Evolutionary conservation across 2,888 invertebrate genomes (phyloP), one percentile per base, ranked within the genome.

Genomic region (Melanargia galathea): DNA sequence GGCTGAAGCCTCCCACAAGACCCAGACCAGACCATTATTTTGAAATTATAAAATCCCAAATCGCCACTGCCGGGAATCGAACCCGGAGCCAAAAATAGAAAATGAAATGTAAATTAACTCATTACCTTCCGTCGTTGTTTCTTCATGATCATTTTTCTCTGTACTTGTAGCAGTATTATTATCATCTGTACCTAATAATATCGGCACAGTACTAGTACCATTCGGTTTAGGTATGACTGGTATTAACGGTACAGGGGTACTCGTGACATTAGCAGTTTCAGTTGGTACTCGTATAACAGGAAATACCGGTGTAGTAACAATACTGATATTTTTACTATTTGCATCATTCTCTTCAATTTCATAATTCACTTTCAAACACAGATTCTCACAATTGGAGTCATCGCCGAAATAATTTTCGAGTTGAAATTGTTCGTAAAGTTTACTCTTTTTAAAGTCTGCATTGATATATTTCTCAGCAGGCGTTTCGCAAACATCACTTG

Each of bases 351-450:
- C 30, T 33, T 18, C 16, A 2, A 52, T 20, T 52, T 18, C 5
- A 16, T 52, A 52, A 35, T 20, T 35, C 2, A 52, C 33, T 20
- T 20, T 35, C 2, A 35, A 22, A 52, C 52, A 52, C 7, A 22
- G 2, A 13, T 35, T 35, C 20, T 35, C 18, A 52, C 20, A 52
- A 20, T 33, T 52, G 13, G 33, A 33, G 18, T 33, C 20, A 4
- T 16, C 18, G 16, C 18, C 51, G 20, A 33, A 20, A 52, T 52
- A 35, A 18, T 51, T 30, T 30, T 51, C 16, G 10, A 51, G 51
- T 11, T 30, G 30, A 10, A 51, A 18, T 18, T 52, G 0, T 20
- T 52, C 13, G 13, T 18, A 52, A 13, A 52, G 13, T 11, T 6
- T 0, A 20, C 35, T 52, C 6, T 20, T 20, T 11, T 0, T 11